These are phyloP conservation scores for Epizoanthus rinbou DNA, from an alignment of 92 coral and sea anemone species.

Conservation along the genomic window DNA sequence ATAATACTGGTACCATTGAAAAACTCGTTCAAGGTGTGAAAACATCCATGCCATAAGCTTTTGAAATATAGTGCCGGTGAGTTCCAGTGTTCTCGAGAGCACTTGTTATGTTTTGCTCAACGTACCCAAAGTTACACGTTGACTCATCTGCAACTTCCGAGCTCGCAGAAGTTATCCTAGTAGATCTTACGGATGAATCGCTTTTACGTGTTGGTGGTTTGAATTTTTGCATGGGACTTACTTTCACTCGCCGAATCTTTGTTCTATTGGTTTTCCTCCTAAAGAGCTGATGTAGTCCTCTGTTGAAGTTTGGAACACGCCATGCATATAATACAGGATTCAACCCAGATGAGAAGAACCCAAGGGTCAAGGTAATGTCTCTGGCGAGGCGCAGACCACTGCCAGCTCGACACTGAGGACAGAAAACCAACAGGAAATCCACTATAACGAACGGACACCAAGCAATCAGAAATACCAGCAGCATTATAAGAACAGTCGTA, in stretches of 20 bases:
- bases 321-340: slow-evolving; percentile 82
- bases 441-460: slow-evolving; percentile 83
- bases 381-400: slow-evolving; percentile 59
- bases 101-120: not conserved
- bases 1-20: not conserved
- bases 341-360: slow-evolving; percentile 82
- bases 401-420: slow-evolving; percentile 63
- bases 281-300: slow-evolving; percentile 56
- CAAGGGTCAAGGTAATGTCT: slow-evolving; percentile 71
- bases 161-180: not conserved
- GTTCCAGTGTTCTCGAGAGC: not conserved
- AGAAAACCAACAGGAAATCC: slow-evolving; percentile 75
- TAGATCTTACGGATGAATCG: slow-evolving; percentile 22
- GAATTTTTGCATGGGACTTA: slow-evolving; percentile 1
- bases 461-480: slow-evolving; percentile 70
- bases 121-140: not conserved
- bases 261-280: slow-evolving; percentile 2
- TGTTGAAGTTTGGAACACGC: slow-evolving; percentile 76
- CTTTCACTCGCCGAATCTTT: slow-evolving; percentile 27
- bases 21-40: not conserved
- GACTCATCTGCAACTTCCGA: not conserved
- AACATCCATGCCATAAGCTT: slow-evolving; percentile 11
- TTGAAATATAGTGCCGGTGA: not conserved
- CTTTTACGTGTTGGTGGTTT: not conserved
- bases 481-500: slow-evolving; percentile 81